phyloP scores from a whole-genome alignment of 1,140 invertebrate species.

The Epicauta chinensis region DNA sequence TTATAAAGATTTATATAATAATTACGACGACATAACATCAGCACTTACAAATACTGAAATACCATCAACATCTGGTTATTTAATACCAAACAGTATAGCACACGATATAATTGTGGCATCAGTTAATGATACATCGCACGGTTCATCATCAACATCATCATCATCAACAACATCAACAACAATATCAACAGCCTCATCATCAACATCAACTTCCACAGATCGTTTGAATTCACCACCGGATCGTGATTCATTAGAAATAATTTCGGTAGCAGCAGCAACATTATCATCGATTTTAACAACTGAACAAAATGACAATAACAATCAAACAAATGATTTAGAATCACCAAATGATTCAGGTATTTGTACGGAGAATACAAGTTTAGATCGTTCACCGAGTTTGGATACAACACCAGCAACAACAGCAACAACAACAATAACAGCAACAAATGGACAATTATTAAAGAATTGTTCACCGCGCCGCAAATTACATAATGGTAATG shows the following conservation, averaged over 20 bases:
- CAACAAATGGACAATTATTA: constrained; percentile 1
- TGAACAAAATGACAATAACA: constrained; percentile 37
- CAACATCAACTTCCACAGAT: background rate
- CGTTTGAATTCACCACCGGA: constrained; percentile 45
- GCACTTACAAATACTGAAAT: constrained; percentile 26
- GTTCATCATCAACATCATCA: constrained; percentile 1
- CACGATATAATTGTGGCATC: constrained; percentile 34
- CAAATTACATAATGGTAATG: background rate
- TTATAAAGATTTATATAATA: background rate
- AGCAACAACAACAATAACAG: background rate
- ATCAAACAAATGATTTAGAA: constrained; percentile 40
- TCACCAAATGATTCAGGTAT: constrained; percentile 61
- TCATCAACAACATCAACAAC: constrained; percentile 8
- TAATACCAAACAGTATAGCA: constrained; percentile 48
- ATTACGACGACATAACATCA: background rate
- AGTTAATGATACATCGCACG: constrained; percentile 3
- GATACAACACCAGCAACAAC: constrained; percentile 30
- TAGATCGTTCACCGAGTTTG: constrained; percentile 54
- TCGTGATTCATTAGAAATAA: constrained; percentile 48
- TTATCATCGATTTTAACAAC: constrained; percentile 52
- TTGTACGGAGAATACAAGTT: constrained; percentile 64
- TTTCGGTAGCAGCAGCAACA: constrained; percentile 60
- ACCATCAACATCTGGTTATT: constrained; percentile 50
- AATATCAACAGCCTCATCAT: constrained; percentile 7
- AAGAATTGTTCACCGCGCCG: constrained; percentile 10